These are phyloP conservation scores for Cyrtonyx montezumae DNA, from an alignment of 2,113 vertebrate species.

Conservation along the genomic window DNA sequence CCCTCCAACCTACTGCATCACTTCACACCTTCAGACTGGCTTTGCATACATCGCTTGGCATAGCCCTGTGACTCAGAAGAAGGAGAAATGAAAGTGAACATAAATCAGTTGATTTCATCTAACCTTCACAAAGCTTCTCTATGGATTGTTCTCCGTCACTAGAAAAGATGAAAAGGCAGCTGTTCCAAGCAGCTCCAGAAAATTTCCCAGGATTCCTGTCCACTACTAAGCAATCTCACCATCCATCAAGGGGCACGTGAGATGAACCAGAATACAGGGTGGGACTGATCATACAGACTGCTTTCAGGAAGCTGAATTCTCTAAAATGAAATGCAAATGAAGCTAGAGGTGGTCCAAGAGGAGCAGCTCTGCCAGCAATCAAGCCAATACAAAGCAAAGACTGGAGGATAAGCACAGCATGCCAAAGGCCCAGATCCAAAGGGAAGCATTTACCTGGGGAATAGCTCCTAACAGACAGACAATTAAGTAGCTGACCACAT, in stretches of 20 bases:
- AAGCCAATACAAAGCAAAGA: background rate
- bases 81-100: background rate
- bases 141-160: background rate
- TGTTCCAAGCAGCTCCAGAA: background rate
- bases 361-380: background rate
- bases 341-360: background rate
- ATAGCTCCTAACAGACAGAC: background rate
- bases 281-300: background rate
- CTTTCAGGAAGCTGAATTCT: background rate
- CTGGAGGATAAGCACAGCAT: background rate
- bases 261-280: background rate
- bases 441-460: rapidly evolving
- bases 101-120: background rate
- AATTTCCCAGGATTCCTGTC: background rate
- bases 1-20: background rate
- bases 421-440: background rate
- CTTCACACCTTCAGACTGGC: background rate
- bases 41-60: rapidly evolving
- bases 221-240: background rate
- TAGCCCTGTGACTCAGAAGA: background rate
- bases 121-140: background rate
- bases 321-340: background rate
- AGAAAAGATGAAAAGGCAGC: background rate
- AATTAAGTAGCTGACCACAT: background rate
- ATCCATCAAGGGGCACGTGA: background rate